Evolutionary conservation across 2,888 invertebrate species (phyloP).

Genomic region (Phlogophora meticulosa): DNA sequence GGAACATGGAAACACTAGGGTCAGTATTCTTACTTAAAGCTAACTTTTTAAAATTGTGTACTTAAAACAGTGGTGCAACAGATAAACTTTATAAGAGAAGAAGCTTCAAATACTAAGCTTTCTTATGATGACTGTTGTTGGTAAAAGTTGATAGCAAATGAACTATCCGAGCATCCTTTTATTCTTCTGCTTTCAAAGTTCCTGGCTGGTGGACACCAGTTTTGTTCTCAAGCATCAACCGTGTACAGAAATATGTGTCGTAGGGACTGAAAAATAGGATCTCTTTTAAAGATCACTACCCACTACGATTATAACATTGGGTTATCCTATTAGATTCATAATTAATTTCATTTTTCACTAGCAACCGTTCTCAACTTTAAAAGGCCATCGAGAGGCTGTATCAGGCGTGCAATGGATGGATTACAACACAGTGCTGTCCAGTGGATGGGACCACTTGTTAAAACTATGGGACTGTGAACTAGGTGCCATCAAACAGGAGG

Average conservation of each 20-base stretch:
- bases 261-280: too few relatives aligned
- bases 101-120: too few relatives aligned
- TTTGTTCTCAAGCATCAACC: too few relatives aligned
- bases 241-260: too few relatives aligned
- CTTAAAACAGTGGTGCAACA: neutral
- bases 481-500: constrained; percentile 95
- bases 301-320: too few relatives aligned
- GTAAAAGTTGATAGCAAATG: too few relatives aligned
- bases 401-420: constrained; percentile 96
- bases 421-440: constrained; percentile 94
- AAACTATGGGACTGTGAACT: constrained; percentile 98
- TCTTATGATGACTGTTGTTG: too few relatives aligned
- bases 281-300: too few relatives aligned
- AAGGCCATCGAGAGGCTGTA: constrained; percentile 98
- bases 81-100: neutral
- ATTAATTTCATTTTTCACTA: constrained; percentile 73
- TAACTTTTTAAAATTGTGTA: neutral
- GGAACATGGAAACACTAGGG: constrained; percentile 91
- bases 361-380: constrained; percentile 96
- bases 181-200: too few relatives aligned
- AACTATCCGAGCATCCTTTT: too few relatives aligned
- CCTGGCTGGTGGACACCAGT: too few relatives aligned
- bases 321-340: neutral
- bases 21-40: constrained; percentile 75
- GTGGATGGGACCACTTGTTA: constrained; percentile 99